Base-by-base conservation (phyloP, 1,140 invertebrate genomes). In the Tetragonula clypearis region DNA sequence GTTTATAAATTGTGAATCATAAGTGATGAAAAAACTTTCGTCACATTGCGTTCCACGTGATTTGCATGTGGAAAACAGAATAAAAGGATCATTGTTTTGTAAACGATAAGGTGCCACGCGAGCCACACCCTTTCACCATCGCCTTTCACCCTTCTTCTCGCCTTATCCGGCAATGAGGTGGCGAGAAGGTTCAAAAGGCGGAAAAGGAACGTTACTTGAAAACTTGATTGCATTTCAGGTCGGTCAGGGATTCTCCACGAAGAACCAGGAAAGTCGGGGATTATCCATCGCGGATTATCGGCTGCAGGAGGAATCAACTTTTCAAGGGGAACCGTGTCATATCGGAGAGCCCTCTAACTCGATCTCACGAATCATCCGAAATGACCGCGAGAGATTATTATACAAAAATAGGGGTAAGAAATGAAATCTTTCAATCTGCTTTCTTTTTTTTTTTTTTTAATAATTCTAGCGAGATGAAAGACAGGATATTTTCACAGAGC, bases 221-320 rank as follows among this genome's bases (percentile, higher is more conserved):
- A 81, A 85, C 83, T 78, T 78, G 83, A 87, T 85, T 80, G 85
- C 65, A 55, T 88, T 71, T 78, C 78, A 60, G 53, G 55, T 21
- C 60, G 65, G 41, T 21, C 73, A 66, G 74, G 26, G 35, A 85
- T 71, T 71, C 23, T 75, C 74, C 58, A 76, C 2, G 35, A 35
- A n/a, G 53, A 79, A 71, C 56, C 56, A 71, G 68, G 66, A 55
- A 73, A 21, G 78, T 74, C 68, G 68, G 82, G 82, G 78, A 87
- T 88, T 82, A 85, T 75, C 23, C 56, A 21, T 11, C 2, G 21
- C 41, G 68, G 68, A 79, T 84, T 79, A 84, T 79, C 74, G 74
- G 19, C 65, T 71, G 30, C 55, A 21, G 30, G 62, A 23, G 41
- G 23, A 84, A 55, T 2, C 58, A 73, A 79, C 66, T 72, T 79